Evolutionary conservation across 2,888 invertebrate species (phyloP).

Genomic region (Argynnis bischoffii): DNA sequence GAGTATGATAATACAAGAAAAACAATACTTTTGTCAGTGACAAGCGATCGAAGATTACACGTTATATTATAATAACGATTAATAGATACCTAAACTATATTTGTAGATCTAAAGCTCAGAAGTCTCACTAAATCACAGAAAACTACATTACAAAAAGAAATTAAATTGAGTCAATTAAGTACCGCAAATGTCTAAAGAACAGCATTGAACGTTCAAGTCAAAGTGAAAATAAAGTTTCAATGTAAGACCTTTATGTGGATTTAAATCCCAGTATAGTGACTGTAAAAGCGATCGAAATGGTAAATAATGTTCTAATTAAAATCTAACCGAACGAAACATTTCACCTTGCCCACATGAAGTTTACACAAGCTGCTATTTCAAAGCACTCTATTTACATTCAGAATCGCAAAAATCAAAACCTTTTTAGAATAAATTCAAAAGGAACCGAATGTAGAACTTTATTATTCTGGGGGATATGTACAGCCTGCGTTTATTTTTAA

Average conservation of each 20-base stretch:
- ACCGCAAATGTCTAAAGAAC: neutral
- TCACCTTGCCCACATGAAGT: neutral
- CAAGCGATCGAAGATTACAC: no score
- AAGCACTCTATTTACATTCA: neutral
- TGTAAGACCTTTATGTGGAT: conserved; percentile 9
- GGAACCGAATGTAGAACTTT: no score
- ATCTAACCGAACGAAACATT: conserved; percentile 4
- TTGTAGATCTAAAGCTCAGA: no score
- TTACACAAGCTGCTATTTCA: conserved; percentile 2
- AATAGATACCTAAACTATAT: no score
- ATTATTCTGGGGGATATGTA: no score
- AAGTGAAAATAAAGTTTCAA: neutral
- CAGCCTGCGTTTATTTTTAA: no score
- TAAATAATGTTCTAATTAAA: conserved; percentile 17
- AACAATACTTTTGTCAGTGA: no score
- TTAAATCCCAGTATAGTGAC: neutral
- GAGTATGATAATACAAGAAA: no score
- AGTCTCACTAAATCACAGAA: no score
- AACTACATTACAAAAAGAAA: no score
- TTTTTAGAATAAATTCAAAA: neutral
- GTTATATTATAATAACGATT: no score
- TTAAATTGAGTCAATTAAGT: neutral
- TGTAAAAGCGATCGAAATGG: conserved; percentile 16
- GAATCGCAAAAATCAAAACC: neutral
- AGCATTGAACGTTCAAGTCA: neutral